phyloP scores from a whole-genome alignment of 2,888 invertebrate genomes.

The Tipula unca region DNA sequence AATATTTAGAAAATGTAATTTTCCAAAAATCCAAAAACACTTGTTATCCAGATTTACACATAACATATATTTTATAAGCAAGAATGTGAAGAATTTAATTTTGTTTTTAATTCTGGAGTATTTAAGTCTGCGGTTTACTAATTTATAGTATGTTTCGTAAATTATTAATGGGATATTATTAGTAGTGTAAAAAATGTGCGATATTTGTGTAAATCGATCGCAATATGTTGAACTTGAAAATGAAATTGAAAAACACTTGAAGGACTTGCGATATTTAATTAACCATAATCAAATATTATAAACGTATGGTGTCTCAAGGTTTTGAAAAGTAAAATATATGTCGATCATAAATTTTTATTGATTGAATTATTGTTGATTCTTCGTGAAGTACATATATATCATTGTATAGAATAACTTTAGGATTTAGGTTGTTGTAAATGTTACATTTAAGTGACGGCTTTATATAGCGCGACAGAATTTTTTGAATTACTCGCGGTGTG shows the following conservation, averaged over 20 bases:
- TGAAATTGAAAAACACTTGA: not conserved
- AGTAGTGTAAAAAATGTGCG: not conserved
- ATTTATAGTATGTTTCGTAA: not conserved
- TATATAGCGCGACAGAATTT: too few relatives aligned
- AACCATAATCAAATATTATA: not conserved
- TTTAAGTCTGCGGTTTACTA: not conserved
- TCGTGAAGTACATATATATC: too few relatives aligned
- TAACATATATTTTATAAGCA: not conserved
- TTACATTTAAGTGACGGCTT: too few relatives aligned
- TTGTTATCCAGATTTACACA: not conserved
- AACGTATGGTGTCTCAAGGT: not conserved
- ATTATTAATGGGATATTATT: not conserved
- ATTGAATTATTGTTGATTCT: not conserved
- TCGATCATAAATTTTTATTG: not conserved
- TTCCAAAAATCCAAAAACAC: not conserved
- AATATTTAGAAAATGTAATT: not conserved
- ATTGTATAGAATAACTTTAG: too few relatives aligned
- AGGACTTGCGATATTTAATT: not conserved
- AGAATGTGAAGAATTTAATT: not conserved
- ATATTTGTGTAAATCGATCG: not conserved
- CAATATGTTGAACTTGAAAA: not conserved
- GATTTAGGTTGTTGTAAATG: too few relatives aligned
- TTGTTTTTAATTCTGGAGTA: not conserved
- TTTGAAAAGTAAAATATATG: not conserved
- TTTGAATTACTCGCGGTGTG: too few relatives aligned